Evolutionary conservation across 2,888 invertebrate species (phyloP), one percentile per base, ranked within the genome.

Genomic region (Podotricha telesiphe): DNA sequence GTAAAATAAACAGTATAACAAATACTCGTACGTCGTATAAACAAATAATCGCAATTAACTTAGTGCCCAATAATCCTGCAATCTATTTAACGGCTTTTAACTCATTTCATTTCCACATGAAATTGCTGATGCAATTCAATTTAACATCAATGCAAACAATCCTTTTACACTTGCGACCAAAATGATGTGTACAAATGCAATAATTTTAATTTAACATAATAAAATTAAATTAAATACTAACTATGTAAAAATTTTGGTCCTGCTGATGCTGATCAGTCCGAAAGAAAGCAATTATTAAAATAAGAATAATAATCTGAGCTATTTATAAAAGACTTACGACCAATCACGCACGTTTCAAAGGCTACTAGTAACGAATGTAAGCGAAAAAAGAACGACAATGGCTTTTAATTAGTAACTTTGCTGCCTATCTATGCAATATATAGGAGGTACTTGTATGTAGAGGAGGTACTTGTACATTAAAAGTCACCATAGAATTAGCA

Each of bases 131-230:
- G 65, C 70, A 68, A 73, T 74, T 67, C 74, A 65, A 71, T 75
- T 75, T 74, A 70, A 74, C 72, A 75, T 73, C 73, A 69, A 65
- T 69, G 67, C 68, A 73, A 73, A 70, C 70, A 74, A 69, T 37
- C 55, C 53, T 45, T 65, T 40, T 73, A 72, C 71, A 75, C 67
- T 47, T 58, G 51, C 17, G 68, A 58, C 51, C 64, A 58, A 53
- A 28, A 48, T 11, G 40, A 65, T 48, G 42, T 66, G 20, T 59
- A 28, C 20, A 48, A 40, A 7, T 59, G 10, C 19, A 34, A 13
- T 11, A 22, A 22, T 22, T 42, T 22, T n/a, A 22, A 45, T 59
- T 22, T 28, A 55, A 7, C 4, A 42, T 13, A 42, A 42, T 42
- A 42, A 42, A 13, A 42, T 7, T 37, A 37, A 1, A 42, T 13